Evolutionary conservation across 2,888 invertebrate species (phyloP), one percentile per base, ranked within the genome.

Genomic region (Acronicta alni): DNA sequence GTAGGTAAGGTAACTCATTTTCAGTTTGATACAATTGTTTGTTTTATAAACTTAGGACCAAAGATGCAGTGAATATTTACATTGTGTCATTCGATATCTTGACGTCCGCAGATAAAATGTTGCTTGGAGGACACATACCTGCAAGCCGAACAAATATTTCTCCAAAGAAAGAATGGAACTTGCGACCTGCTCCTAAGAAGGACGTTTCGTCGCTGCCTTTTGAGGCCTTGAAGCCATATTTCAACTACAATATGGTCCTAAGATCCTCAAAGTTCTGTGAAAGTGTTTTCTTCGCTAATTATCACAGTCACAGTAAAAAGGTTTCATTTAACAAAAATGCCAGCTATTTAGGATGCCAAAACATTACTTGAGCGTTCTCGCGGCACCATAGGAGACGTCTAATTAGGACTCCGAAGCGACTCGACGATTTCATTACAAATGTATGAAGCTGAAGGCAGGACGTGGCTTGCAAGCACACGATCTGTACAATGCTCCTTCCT

Each of bases 401-500:
- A 91, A 92, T 92, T 91, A 91, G 86, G 79, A 79, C 79, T 75
- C 70, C 62, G 72, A 70, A 76, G 77, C 72, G 81, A 79, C 66
- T 76, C 85, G 82, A 89, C 86, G 86, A 86, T 89, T 88, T 86
- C 90, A 93, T 93, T 91, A 90, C 86, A 79, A 89, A 92, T 92
- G 89, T 90, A 91, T 90, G 91, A 89, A 87, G 84, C 84, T 78
- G 64, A 57, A 63, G 71, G 77, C 72, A 82, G 78, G 85, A 91
- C 90, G 89, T 88, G 90, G 85, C 81, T 86, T 83, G 89, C 88
- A 87, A 89, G 87, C 88, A 85, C 88, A 89, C 85, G 83, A 85
- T 82, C 86, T 87, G 89, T 88, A 87, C 92, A 89, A 90, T 89
- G 89, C 89, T 86, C 90, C 85, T 88, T 84, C 84, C 86, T 81